phyloP scores from a whole-genome alignment of 2,113 vertebrate genomes.

The Eudyptes chrysolophus region DNA sequence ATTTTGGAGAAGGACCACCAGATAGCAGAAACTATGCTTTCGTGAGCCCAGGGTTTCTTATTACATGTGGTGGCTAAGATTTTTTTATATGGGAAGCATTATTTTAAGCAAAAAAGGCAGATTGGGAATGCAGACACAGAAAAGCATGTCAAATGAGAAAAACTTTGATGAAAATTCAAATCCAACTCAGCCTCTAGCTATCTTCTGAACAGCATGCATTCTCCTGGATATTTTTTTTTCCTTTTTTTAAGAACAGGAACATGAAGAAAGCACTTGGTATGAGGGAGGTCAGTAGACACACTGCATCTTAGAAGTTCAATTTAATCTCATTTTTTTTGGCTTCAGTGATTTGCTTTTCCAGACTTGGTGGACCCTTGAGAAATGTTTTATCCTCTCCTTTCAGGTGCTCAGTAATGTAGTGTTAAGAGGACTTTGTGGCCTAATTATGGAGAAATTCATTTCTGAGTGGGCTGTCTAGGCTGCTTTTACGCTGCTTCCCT shows the following conservation, averaged over 20 bases:
- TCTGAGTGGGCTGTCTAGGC: neutral
- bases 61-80: neutral
- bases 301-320: neutral
- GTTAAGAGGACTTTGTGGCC: constrained; percentile 9
- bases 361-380: neutral
- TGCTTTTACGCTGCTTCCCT: neutral
- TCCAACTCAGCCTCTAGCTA: constrained; percentile 40
- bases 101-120: constrained; percentile 45
- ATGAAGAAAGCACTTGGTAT: neutral
- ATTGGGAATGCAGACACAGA: constrained; percentile 39
- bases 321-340: constrained; percentile 45
- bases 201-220: constrained; percentile 11
- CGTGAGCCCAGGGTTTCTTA: neutral
- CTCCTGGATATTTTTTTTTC: neutral
- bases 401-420: neutral
- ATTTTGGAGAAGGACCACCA: neutral
- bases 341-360: constrained; percentile 5
- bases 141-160: constrained; percentile 54
- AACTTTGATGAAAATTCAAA: constrained; percentile 64
- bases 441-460: constrained; percentile 3
- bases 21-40: rapidly evolving
- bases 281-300: neutral
- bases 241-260: neutral
- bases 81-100: neutral
- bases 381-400: constrained; percentile 2